Base-by-base conservation (phyloP, 1,140 invertebrate genomes). In the Drosophila prosaltans region DNA sequence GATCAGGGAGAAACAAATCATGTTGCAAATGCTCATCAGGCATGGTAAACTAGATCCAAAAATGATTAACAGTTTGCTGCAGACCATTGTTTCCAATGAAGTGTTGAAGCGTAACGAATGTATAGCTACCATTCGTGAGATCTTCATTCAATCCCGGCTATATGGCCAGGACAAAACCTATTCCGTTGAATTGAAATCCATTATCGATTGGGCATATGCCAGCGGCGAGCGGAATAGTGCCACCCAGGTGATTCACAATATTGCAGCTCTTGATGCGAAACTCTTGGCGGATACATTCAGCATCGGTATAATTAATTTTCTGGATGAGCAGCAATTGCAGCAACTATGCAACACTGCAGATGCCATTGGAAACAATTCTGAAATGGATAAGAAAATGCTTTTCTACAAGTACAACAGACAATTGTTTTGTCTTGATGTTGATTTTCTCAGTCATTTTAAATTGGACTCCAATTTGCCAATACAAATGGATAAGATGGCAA, bases 291-390 rank as follows among this genome's bases (percentile, higher is more conserved):
- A 91, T 55, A 91, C 91, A 0, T 79, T 81, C 61, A 65, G 83
- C 26, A 86, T 91, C 58, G 67, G 88, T 9, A 90, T 91, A n/a
- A 91, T 90, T 7, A 91, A 91, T 66, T 91, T 91, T 39, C 63
- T 91, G 8, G 84, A 91, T 48, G 77, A 80, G 3, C 30, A 78
- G 24, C 75, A 90, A 21, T 11, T 74, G 45, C 61, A 70, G 7
- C 54, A 80, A 43, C 64, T 82, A 6, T 16, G 41, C 11, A 21
- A 41, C 1, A 21, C 36, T 0, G 1, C 32, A 30, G 26, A 41
- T 10, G 1, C 43, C 3, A 5, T 21, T 9, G 3, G 1, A 16
- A 16, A 43, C 9, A 0, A 48, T 10, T 16, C 11, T 1, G 54
- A 58, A 28, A 0, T 3, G 9, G 48, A 66, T 59, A 40, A 65